Percentiles rank a stretch among this genome's conserved stretches.
Evolutionary conservation across 2,888 invertebrate genomes (phyloP).

Genomic region (Leptopilina drosophilae): DNA sequence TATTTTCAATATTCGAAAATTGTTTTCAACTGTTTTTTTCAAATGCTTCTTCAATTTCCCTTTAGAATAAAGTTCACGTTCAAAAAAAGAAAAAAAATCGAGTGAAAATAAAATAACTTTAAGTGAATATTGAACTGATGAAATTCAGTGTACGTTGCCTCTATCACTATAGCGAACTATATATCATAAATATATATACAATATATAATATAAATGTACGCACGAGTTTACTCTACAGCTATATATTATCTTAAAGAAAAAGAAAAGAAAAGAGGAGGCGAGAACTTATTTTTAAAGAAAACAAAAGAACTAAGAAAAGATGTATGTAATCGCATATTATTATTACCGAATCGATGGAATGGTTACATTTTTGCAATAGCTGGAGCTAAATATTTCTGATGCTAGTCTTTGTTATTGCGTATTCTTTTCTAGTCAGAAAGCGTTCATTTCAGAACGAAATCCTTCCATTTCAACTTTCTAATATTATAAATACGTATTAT

Average conservation of each 20-base stretch:
- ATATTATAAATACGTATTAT: too few relatives aligned
- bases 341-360: conserved; percentile 24
- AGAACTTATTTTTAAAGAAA: conserved; percentile 47
- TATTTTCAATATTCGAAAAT: too few relatives aligned
- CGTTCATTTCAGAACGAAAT: conserved; percentile 43
- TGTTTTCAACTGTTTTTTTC: too few relatives aligned
- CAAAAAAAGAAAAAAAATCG: neutral
- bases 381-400: conserved; percentile 57
- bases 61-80: neutral
- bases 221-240: conserved; percentile 50
- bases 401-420: conserved; percentile 53
- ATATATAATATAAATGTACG: conserved; percentile 37
- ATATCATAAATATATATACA: conserved; percentile 29
- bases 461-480: conserved; percentile 2
- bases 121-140: conserved; percentile 4
- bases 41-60: neutral
- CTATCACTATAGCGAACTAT: conserved; percentile 18
- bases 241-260: conserved; percentile 15
- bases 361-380: conserved; percentile 16
- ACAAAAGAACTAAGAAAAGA: conserved; percentile 18
- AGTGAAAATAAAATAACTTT: conserved; percentile 6
- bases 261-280: conserved; percentile 25
- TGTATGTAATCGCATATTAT: conserved; percentile 13
- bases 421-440: conserved; percentile 52
- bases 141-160: conserved; percentile 2